Percentiles rank a stretch among this genome's conserved stretches.
Evolutionary conservation across 2,888 invertebrate genomes (phyloP).

Genomic region (Diadegma fenestrale): DNA sequence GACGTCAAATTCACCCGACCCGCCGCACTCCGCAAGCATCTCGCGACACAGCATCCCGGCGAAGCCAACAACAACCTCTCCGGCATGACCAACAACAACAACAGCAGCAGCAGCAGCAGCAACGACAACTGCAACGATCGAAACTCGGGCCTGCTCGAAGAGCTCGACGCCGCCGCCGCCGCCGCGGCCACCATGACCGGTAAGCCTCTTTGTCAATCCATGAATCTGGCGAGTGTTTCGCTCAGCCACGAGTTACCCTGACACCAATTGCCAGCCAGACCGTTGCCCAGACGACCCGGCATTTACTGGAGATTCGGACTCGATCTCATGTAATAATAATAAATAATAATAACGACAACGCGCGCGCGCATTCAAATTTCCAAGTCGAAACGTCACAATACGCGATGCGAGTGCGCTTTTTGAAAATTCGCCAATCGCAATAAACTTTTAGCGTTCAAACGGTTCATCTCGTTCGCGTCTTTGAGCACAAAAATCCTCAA

Average conservation of each 20-base stretch:
- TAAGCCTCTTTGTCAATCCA: slow-evolving; percentile 50
- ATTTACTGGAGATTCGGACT: slow-evolving; percentile 84
- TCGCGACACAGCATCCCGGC: slow-evolving; percentile 78
- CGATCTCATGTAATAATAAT: slow-evolving; percentile 81
- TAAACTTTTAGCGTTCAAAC: not conserved
- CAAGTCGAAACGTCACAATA: not conserved
- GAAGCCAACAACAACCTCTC: slow-evolving; percentile 71
- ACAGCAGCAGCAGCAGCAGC: not conserved
- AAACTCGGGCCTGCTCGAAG: slow-evolving; percentile 52
- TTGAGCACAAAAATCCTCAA: slow-evolving; percentile 13
- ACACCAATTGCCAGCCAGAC: slow-evolving; percentile 83
- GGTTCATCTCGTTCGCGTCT: not conserved
- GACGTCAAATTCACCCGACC: slow-evolving; percentile 82
- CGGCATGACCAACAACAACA: slow-evolving; percentile 65
- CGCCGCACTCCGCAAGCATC: slow-evolving; percentile 81
- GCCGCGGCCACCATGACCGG: not conserved
- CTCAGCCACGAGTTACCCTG: slow-evolving; percentile 79
- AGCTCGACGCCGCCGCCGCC: slow-evolving; percentile 49
- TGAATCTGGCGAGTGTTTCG: slow-evolving; percentile 67
- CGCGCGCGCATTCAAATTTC: not conserved
- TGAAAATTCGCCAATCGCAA: not conserved
- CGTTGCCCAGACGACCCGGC: slow-evolving; percentile 81
- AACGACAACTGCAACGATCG: slow-evolving; percentile 64
- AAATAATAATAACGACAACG: not conserved
- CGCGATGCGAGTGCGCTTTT: not conserved